A percentile compares a stretch with the other conserved stretches of the same genome.
Conservation (phyloP, 2,797 vertebrate species). For the Lindbergichthys nudifrons region DNA sequence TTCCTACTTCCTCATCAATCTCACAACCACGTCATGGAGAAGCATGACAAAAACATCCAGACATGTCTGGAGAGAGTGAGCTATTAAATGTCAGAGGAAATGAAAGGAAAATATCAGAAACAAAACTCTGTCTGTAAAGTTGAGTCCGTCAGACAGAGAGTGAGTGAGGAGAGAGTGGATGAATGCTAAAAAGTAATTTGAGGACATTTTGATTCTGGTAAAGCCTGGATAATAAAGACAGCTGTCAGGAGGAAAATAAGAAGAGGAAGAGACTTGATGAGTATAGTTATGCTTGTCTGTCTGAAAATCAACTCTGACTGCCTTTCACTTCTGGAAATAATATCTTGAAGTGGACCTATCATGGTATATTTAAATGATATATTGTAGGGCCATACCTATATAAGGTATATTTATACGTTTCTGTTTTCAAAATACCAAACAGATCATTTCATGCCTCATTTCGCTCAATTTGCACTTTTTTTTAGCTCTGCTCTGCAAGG, state of each 20-base stretch:
- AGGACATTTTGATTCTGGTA: constrained; percentile 23
- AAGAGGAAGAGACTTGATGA: constrained; percentile 32
- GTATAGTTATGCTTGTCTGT: constrained; percentile 25
- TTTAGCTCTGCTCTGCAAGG: too few relatives aligned
- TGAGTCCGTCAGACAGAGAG: constrained; percentile 20
- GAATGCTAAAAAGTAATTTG: constrained; percentile 39
- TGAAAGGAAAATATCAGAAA: constrained; percentile 35
- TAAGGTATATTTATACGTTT: too few relatives aligned
- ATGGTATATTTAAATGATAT: too few relatives aligned
- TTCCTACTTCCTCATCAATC: constrained; percentile 32
- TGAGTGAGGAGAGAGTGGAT: constrained; percentile 22
- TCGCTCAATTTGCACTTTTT: too few relatives aligned
- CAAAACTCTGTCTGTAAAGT: constrained; percentile 33
- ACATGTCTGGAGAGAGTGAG: background rate
- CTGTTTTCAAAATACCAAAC: too few relatives aligned
- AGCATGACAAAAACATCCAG: constrained; percentile 28
- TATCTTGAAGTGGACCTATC: too few relatives aligned
- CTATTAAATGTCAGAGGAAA: constrained; percentile 46
- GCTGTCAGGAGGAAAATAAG: constrained; percentile 28
- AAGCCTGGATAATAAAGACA: constrained; percentile 44
- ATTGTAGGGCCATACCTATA: too few relatives aligned
- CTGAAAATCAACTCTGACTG: constrained; percentile 14
- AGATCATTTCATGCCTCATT: too few relatives aligned
- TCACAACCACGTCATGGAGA: constrained; percentile 31
- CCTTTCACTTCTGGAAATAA: constrained; percentile 25